Evolutionary conservation across 2,888 invertebrate species (phyloP), one percentile per base, ranked within the genome.

Genomic region (Tachystola acroxantha): DNA sequence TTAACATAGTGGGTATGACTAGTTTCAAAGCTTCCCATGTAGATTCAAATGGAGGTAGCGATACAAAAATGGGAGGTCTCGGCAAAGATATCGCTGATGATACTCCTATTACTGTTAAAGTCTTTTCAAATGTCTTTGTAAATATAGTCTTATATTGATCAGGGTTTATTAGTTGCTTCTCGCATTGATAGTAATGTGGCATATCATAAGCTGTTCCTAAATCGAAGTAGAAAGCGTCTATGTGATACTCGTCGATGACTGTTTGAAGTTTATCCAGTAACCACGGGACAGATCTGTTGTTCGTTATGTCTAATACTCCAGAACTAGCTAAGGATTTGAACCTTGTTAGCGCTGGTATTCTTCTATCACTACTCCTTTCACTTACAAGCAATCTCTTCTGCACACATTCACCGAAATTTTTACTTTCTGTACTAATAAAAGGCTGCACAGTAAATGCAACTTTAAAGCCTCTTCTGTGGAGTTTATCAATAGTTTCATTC

Each of bases 401-500:
- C 0, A 96, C 94, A 0, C 95, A 93, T 52, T 94, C 92, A 35
- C 91, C 91, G 63, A 96, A 97, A 56, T 93, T 95, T 1, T 81
- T 79, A 46, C 96, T 96, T 56, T 96, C 95, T 0, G 96, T 95
- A 34, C 94, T 93, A 20, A 97, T 92, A 64, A 95, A 97, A 0
- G 97, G 97, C 61, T 96, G 96, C 0, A 97, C 90, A n/a, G 95
- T 93, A 48, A 97, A 91, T 0, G 94, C 94, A 9, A 97, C 92
- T 58, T 94, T 91, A 48, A 97, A 97, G 0, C 96, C 96, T 45
- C 96, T 87, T 20, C 96, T 88, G 46, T 93, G 93, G 24, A 96
- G 88, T 34, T 94, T 93, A 51, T 94, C 92, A 5, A 96, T 92
- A 1, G 94, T 94, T 39, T 92, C 91, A 38, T 92, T 91, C 50